These are phyloP conservation scores for Meleagris gallopavo DNA, from an alignment of 2,113 vertebrate genomes.

Conservation along the genomic window DNA sequence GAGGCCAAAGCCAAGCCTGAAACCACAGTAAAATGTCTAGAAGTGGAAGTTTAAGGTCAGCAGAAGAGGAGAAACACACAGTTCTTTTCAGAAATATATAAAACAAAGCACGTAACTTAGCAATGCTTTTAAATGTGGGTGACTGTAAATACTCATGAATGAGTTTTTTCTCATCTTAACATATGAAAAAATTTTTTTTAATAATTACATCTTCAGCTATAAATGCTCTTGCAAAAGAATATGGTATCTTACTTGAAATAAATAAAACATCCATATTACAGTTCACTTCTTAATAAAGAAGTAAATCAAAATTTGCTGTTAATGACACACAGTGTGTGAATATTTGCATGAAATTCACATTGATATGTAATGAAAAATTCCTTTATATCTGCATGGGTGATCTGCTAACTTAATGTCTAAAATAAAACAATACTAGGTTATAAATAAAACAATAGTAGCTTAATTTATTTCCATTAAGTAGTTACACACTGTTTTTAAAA, in stretches of 20 bases:
- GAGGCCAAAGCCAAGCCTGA: slow-evolving; percentile 64
- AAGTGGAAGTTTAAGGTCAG: slow-evolving; percentile 82
- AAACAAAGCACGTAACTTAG: not conserved
- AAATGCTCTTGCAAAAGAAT: slow-evolving; percentile 2
- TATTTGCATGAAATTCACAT: not conserved
- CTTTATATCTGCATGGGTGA: not conserved
- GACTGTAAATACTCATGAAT: slow-evolving; percentile 43
- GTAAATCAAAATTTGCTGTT: not conserved
- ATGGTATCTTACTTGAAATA: not conserved
- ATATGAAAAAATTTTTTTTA: not conserved
- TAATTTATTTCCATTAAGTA: not conserved
- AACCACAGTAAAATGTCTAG: slow-evolving; percentile 74
- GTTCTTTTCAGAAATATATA: not conserved
- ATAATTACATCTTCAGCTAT: not conserved
- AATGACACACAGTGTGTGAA: not conserved
- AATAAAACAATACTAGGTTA: not conserved
- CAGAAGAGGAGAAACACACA: slow-evolving; percentile 52
- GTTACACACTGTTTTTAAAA: not conserved
- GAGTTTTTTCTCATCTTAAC: not conserved
- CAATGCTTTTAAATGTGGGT: slow-evolving; percentile 25
- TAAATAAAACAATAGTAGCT: not conserved
- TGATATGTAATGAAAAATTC: not conserved
- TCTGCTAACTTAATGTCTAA: not conserved
- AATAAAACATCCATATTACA: not conserved
- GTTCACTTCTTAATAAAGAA: not conserved